phyloP scores from a whole-genome alignment of 2,797 vertebrate genomes.

The Octomys mimax region DNA sequence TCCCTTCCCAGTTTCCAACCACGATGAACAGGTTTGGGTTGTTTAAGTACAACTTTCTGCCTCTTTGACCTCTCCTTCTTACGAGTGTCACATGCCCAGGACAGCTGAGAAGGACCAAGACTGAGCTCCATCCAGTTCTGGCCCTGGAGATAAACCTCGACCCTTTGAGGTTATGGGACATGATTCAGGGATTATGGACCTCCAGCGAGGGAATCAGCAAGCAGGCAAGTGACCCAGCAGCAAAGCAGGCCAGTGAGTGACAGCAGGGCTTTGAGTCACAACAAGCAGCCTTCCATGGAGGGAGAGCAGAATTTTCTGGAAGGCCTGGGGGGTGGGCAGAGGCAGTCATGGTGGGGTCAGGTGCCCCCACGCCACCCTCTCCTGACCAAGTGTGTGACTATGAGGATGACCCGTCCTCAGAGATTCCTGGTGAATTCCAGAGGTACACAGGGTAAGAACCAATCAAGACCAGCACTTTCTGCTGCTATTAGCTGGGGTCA shows the following conservation, averaged over 20 bases:
- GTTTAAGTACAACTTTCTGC: background rate
- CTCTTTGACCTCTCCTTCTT: constrained; percentile 43
- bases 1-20: background rate
- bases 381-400: background rate
- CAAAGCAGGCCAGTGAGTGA: background rate
- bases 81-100: background rate
- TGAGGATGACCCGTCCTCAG: background rate
- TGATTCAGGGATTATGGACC: background rate
- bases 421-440: background rate
- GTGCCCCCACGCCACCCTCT: background rate
- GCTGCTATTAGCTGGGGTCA: too few relatives aligned
- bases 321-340: background rate
- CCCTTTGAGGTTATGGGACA: background rate
- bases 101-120: background rate
- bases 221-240: background rate
- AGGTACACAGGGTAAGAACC: background rate
- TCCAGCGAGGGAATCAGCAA: background rate
- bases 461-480: background rate
- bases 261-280: background rate
- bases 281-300: background rate
- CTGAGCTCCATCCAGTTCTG: constrained; percentile 6
- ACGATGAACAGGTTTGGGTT: background rate
- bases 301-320: background rate
- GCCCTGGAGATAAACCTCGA: background rate
- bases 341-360: too few relatives aligned